Evolutionary conservation across 2,888 invertebrate species (phyloP).

Genomic region (Machimus atricapillus): DNA sequence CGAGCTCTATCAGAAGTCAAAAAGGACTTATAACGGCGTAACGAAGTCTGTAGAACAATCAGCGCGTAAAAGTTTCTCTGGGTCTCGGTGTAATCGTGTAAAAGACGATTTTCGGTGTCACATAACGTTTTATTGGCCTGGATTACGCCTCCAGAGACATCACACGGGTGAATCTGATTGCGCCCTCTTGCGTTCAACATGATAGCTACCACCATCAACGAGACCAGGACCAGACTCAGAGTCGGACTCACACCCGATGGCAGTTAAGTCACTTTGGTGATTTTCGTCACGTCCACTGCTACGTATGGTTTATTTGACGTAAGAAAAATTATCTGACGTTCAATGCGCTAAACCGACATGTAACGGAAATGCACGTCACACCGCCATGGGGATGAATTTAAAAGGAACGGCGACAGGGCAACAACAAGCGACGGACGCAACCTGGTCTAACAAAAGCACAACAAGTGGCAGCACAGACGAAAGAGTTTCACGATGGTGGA

Average conservation of each 20-base stretch:
- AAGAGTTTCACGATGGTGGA: background rate
- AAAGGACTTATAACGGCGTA: background rate
- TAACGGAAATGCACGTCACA: constrained; percentile 35
- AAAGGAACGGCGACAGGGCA: background rate
- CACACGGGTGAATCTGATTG: background rate
- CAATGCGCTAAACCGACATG: constrained; percentile 6
- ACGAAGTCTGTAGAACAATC: constrained; percentile 20
- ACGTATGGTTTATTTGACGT: constrained; percentile 15
- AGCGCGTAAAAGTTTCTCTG: background rate
- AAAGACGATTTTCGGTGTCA: constrained; percentile 12
- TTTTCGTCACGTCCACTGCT: constrained; percentile 26
- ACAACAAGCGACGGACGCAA: background rate
- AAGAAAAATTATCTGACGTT: background rate
- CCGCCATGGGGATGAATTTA: constrained; percentile 16
- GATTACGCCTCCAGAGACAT: background rate
- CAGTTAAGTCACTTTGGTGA: background rate
- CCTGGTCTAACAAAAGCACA: background rate
- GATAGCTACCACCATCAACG: background rate
- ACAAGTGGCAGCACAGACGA: background rate
- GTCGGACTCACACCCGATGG: background rate
- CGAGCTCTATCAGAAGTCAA: constrained; percentile 10
- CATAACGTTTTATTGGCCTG: constrained; percentile 18
- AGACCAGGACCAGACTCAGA: no score
- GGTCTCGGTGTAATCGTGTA: constrained; percentile 6
- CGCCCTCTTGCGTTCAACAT: background rate